Percentiles rank a stretch among this genome's conserved stretches.
Conservation (phyloP, 2,888 invertebrate genomes). For the Patella depressa region DNA sequence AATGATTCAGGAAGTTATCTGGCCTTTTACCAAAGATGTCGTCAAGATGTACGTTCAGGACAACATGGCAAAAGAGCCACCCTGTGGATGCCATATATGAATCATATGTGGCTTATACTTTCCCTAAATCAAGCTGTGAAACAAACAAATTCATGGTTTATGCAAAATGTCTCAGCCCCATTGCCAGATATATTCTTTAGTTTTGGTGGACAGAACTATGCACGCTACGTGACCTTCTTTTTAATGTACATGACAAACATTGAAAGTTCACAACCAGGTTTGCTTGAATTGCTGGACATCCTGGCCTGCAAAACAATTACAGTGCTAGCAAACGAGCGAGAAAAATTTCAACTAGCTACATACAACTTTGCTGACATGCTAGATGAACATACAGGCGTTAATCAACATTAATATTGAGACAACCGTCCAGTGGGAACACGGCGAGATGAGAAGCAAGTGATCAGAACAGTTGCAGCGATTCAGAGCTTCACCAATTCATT, state of each 20-base stretch:
- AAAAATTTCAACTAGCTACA: too few species aligned
- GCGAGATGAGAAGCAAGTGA: too few species aligned
- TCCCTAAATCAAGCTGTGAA: slow-evolving; percentile 26
- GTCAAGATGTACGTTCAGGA: slow-evolving; percentile 19
- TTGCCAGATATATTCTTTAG: slow-evolving; percentile 31
- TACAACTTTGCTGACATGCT: too few species aligned
- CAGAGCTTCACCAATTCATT: too few species aligned
- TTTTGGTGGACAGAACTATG: slow-evolving; percentile 35
- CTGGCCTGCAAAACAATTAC: too few species aligned
- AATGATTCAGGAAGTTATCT: slow-evolving; percentile 19
- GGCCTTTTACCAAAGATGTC: slow-evolving; percentile 14
- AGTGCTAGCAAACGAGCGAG: too few species aligned
- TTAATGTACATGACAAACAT: slow-evolving; percentile 30
- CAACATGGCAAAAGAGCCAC: slow-evolving; percentile 22
- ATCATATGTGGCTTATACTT: neutral
- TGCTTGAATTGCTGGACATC: too few species aligned
- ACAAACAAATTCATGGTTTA: slow-evolving; percentile 26
- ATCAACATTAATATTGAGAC: too few species aligned
- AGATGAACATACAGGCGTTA: too few species aligned
- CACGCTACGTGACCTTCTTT: slow-evolving; percentile 31
- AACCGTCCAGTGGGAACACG: too few species aligned
- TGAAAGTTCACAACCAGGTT: slow-evolving; percentile 25
- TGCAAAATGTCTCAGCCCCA: slow-evolving; percentile 10
- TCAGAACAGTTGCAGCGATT: too few species aligned
- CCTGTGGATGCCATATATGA: slow-evolving; percentile 28